Evolutionary conservation across 2,888 invertebrate species (phyloP).

Genomic region (Pecten maximus): DNA sequence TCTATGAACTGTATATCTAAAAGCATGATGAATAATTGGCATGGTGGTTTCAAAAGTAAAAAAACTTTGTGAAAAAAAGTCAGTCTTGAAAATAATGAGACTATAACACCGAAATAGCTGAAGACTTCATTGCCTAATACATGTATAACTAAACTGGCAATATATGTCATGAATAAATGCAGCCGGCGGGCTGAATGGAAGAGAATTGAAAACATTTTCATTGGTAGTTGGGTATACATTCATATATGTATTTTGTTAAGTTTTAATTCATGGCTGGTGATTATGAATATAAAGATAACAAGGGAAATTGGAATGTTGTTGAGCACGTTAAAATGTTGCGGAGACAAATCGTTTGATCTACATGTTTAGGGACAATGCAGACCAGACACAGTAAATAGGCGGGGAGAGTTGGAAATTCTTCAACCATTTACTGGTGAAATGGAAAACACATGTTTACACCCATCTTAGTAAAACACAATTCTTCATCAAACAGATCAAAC

Average conservation of each 20-base stretch:
- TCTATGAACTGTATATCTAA: no score
- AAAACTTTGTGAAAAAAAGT: no score
- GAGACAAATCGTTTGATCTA: not conserved
- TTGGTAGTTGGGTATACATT: not conserved
- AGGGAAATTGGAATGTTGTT: not conserved
- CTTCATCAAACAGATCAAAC: conserved; percentile 23
- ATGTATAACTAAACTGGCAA: no score
- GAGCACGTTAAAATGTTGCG: not conserved
- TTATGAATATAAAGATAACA: not conserved
- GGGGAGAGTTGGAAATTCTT: not conserved
- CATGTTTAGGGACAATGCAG: not conserved
- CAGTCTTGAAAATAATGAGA: no score
- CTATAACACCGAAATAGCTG: no score
- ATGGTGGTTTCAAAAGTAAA: no score
- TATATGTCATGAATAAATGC: no score
- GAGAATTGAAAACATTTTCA: no score
- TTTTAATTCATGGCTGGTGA: not conserved
- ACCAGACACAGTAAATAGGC: not conserved
- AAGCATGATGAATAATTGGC: no score
- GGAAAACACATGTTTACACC: not conserved
- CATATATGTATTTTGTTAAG: not conserved
- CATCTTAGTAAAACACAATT: conserved; percentile 25
- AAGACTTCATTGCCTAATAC: no score
- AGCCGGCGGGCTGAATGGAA: no score
- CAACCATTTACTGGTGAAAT: not conserved